Percentiles rank a stretch among this genome's conserved stretches.
Conservation (phyloP, 2,797 vertebrate genomes). For the Myiotriccus ornatus region DNA sequence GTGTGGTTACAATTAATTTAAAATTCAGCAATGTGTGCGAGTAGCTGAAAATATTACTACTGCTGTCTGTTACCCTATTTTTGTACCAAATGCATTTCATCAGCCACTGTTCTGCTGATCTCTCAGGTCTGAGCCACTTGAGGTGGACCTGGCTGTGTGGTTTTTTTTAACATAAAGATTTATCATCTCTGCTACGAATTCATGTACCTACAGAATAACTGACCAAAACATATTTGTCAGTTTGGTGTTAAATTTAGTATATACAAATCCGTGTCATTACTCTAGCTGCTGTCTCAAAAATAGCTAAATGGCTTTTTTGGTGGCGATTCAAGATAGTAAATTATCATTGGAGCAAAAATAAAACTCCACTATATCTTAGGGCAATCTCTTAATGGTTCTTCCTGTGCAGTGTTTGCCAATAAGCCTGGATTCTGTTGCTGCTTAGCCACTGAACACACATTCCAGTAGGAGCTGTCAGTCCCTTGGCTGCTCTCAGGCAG, state of each 20-base stretch:
- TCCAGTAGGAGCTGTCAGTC: background rate
- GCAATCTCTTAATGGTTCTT: background rate
- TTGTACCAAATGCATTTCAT: background rate
- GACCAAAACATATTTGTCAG: background rate
- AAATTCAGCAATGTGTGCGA: slow-evolving; percentile 34
- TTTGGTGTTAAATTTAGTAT: background rate
- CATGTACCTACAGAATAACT: background rate
- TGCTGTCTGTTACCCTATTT: background rate
- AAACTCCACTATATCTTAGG: background rate
- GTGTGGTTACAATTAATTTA: slow-evolving; percentile 36
- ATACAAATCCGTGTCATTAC: background rate
- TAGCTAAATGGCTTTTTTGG: background rate
- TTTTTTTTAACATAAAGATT: background rate
- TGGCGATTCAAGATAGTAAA: background rate
- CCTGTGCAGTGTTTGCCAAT: background rate
- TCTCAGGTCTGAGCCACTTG: background rate
- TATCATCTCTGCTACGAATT: background rate
- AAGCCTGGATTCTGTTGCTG: background rate
- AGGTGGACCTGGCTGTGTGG: background rate
- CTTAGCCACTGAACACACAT: background rate
- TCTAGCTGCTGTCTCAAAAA: background rate
- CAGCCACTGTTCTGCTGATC: background rate
- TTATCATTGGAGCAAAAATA: background rate
- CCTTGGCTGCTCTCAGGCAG: background rate
- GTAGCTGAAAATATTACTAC: slow-evolving; percentile 16